A percentile compares a stretch with the other conserved stretches of the same genome.
phyloP scores from a whole-genome alignment of 64 coral and sea anemone species.

The Pachyseris speciosa region DNA sequence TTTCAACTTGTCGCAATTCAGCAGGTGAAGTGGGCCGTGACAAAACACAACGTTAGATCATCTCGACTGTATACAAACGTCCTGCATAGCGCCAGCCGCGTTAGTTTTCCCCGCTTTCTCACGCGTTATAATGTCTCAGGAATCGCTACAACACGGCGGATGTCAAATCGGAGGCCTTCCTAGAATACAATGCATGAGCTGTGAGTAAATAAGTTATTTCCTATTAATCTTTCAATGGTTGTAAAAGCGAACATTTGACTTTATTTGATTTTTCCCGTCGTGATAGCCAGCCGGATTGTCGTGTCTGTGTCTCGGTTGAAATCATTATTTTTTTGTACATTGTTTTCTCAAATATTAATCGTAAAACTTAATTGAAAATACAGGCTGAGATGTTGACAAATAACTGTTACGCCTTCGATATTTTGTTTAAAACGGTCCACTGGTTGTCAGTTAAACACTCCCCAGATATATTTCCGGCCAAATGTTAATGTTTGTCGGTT shows the following conservation, averaged over 20 bases:
- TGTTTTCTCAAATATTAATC: too few species aligned
- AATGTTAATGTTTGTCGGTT: too few species aligned
- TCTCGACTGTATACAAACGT: conserved; percentile 32
- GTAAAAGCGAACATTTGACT: neutral
- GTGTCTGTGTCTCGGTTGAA: neutral
- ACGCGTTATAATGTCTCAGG: conserved; percentile 21
- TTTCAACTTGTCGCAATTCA: neutral
- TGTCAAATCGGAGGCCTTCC: conserved; percentile 33
- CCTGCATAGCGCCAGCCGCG: neutral
- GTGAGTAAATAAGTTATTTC: neutral
- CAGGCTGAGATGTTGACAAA: too few species aligned
- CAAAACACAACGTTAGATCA: conserved; percentile 36
- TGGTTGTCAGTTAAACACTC: too few species aligned
- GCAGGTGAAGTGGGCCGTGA: conserved; percentile 32
- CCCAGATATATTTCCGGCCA: too few species aligned
- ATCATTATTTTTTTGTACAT: too few species aligned
- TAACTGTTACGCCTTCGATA: too few species aligned
- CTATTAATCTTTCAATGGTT: neutral
- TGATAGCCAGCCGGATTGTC: too few species aligned
- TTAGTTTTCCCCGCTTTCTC: conserved; percentile 14
- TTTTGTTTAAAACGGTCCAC: too few species aligned
- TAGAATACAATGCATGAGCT: conserved; percentile 42
- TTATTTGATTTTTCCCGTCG: neutral
- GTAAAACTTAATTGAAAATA: too few species aligned
- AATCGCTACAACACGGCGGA: conserved; percentile 34